A percentile compares a stretch with the other conserved stretches of the same genome.
These are phyloP conservation scores for Myxocyprinus asiaticus DNA, from an alignment of 2,113 vertebrate species.

Conservation along the genomic window DNA sequence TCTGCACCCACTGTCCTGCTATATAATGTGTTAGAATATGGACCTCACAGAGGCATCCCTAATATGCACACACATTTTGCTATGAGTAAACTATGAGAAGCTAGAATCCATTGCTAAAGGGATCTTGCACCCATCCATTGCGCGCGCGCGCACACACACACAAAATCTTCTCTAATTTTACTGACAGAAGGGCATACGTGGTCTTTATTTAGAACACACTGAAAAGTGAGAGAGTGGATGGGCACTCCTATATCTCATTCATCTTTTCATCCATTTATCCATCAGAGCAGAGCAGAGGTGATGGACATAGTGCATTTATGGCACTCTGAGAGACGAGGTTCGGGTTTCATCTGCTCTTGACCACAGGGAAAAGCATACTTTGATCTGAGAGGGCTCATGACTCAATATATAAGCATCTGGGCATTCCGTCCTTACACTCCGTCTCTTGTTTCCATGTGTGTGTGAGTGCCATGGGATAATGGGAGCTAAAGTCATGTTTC, in stretches of 20 bases:
- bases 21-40: background rate
- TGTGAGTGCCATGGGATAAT: conserved; percentile 31
- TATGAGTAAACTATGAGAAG: background rate
- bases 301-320: conserved; percentile 8
- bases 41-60: background rate
- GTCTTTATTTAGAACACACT: background rate
- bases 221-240: background rate
- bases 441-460: conserved; percentile 17
- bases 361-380: conserved; percentile 36
- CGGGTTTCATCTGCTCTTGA: conserved; percentile 26
- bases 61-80: background rate
- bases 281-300: conserved; percentile 1
- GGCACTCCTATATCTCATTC: background rate
- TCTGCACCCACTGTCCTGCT: background rate
- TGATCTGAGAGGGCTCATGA: conserved; percentile 44
- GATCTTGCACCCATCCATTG: too few species aligned
- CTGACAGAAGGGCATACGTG: background rate
- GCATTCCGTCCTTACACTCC: conserved; percentile 44
- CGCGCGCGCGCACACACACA: too few species aligned
- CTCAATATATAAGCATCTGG: conserved; percentile 44
- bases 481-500: background rate
- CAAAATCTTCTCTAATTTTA: too few species aligned
- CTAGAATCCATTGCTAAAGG: too few species aligned
- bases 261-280: background rate
- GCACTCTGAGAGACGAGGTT: background rate